Base-by-base conservation (phyloP, 2,888 invertebrate genomes). In the Ennomos quercinarius region DNA sequence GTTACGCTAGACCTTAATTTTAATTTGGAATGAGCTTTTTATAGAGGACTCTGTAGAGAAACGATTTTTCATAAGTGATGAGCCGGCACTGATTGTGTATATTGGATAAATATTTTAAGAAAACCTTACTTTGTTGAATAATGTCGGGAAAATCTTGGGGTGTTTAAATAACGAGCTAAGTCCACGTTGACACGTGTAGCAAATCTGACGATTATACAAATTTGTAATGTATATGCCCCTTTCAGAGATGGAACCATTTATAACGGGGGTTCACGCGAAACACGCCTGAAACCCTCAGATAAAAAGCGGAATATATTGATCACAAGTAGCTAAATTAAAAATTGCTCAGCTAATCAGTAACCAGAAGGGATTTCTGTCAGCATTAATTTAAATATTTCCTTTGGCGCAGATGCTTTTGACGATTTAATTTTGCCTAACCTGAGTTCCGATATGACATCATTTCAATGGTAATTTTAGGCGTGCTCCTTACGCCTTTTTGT, bases 21-120 rank as follows among this genome's bases (percentile, higher is more conserved):
- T 91, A 92, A 92, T 92, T 91, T 89, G 78, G 81, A 89, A 91
- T 89, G 86, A 89, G 87, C 84, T 92, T 92, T 92, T 91, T 91
- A 90, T 90, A 89, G 89, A 87, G 81, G 80, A 84, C 80, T 88
- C 76, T 82, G 83, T 80, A 81, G 83, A 89, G 87, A 81, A 89
- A 84, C 90, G 80, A 90, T 92, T 89, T 91, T 91, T 92, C 89
- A 92, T 92, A 90, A 91, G 74, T 89, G 84, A 92, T 90, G 90
- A 89, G 86, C 86, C 91, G 89, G 91, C 86, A 86, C 91, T 83
- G 88, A 91, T 91, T 91, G 83, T 83, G 78, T 84, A 79, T 87
- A 89, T 86, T 89, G 88, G 89, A 86, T 88, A 87, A 87, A 90
- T 88, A 89, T 88, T 89, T 88, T 80, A 81, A 81, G 87, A 87